Conservation (phyloP, 2,113 vertebrate genomes). For the Bubo bubo region DNA sequence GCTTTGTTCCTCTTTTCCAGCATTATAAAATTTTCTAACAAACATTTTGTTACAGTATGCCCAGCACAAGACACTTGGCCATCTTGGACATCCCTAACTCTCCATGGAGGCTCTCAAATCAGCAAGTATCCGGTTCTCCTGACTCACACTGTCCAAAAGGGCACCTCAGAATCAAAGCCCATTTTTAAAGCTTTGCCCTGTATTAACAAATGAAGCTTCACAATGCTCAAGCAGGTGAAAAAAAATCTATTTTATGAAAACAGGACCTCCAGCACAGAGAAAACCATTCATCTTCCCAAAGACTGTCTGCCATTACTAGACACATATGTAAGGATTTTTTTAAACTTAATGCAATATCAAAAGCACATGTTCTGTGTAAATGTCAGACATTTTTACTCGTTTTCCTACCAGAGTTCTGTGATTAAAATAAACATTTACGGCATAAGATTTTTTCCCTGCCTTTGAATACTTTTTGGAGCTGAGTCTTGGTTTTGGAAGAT, state of each 20-base stretch:
- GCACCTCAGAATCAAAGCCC: background rate
- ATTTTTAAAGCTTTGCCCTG: background rate
- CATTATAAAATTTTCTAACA: background rate
- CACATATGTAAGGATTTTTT: background rate
- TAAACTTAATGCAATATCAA: background rate
- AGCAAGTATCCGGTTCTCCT: background rate
- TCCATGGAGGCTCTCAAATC: background rate
- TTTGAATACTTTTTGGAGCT: background rate
- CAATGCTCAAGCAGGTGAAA: background rate
- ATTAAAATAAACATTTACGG: slow-evolving; percentile 45
- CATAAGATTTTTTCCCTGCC: background rate
- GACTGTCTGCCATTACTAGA: background rate
- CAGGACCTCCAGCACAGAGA: background rate
- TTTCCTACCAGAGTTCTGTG: slow-evolving; percentile 23
- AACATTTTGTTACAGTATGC: background rate
- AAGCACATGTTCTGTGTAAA: background rate
- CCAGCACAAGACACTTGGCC: background rate
- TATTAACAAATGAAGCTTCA: background rate
- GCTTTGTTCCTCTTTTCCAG: background rate
- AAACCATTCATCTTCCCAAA: background rate
- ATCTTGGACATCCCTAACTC: background rate
- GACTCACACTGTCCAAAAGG: background rate
- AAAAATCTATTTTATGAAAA: background rate
- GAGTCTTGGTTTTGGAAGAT: background rate
- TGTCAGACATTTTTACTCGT: slow-evolving; percentile 24